These are phyloP conservation scores for Apistogramma diplotaenia DNA, from an alignment of 2,113 vertebrate genomes.

Conservation along the genomic window DNA sequence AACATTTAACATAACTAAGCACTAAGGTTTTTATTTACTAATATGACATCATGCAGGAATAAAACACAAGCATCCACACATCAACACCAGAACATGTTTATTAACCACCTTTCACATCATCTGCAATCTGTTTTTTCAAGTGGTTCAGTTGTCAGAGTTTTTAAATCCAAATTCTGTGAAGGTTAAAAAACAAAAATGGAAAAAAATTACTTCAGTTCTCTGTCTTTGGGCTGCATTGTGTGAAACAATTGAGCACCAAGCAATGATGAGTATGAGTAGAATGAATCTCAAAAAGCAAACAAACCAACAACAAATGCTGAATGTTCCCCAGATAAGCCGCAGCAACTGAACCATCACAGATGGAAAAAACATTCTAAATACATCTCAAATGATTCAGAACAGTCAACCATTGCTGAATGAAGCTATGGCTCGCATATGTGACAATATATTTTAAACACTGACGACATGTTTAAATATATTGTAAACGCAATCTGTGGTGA, in stretches of 20 bases:
- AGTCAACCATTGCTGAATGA: conserved; percentile 64
- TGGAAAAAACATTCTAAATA: conserved; percentile 81
- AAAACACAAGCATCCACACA: conserved; percentile 29
- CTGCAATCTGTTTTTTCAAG: conserved; percentile 81
- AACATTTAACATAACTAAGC: conserved; percentile 6
- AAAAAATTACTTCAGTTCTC: conserved; percentile 82
- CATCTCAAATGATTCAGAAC: conserved; percentile 64
- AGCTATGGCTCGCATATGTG: conserved; percentile 63
- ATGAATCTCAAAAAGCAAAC: conserved; percentile 68
- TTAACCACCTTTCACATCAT: conserved; percentile 67
- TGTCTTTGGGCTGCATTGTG: conserved; percentile 81
- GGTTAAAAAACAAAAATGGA: conserved; percentile 45
- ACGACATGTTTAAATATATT: conserved; percentile 81
- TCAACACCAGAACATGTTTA: conserved; percentile 27
- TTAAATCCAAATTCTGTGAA: conserved; percentile 54
- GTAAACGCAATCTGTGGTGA: conserved; percentile 61
- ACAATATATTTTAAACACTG: conserved; percentile 82
- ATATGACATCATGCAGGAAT: neutral
- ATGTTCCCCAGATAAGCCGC: conserved; percentile 73
- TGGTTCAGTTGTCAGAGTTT: conserved; percentile 87
- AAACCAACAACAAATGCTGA: conserved; percentile 67
- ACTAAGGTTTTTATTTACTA: neutral
- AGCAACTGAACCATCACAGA: conserved; percentile 84
- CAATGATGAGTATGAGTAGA: conserved; percentile 67
- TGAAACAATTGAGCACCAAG: conserved; percentile 70